Evolutionary conservation across 2,888 invertebrate species (phyloP).

Genomic region (Drosophila monieri): DNA sequence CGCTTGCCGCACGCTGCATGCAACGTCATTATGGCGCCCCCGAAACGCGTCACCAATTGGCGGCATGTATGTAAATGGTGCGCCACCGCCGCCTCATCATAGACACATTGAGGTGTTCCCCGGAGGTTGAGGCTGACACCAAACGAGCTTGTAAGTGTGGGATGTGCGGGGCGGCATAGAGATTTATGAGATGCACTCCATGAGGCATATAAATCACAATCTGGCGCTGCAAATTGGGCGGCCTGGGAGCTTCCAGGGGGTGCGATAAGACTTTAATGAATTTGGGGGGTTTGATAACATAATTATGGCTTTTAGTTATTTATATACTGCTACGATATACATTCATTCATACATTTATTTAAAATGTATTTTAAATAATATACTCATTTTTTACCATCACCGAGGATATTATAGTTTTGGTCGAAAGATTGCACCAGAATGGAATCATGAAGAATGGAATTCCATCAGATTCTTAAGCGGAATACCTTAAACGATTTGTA

Average conservation of each 20-base stretch:
- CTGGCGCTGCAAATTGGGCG: slow-evolving; percentile 23
- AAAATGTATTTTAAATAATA: too few species aligned
- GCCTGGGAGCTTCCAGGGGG: background rate
- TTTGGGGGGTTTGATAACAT: slow-evolving; percentile 6
- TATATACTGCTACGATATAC: background rate
- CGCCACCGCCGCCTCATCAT: slow-evolving; percentile 22
- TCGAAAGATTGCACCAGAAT: too few species aligned
- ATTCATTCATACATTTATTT: background rate
- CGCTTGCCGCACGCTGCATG: slow-evolving; percentile 26
- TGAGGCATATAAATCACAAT: slow-evolving; percentile 44
- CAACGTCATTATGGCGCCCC: slow-evolving; percentile 41
- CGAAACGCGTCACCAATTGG: slow-evolving; percentile 26
- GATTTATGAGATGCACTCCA: slow-evolving; percentile 42
- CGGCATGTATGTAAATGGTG: slow-evolving; percentile 41
- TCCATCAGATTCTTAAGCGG: too few species aligned
- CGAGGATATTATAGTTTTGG: too few species aligned
- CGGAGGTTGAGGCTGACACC: slow-evolving; percentile 30
- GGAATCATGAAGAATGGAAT: too few species aligned
- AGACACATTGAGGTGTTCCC: slow-evolving; percentile 41
- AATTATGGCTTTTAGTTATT: background rate
- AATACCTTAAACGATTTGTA: too few species aligned
- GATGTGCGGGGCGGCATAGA: slow-evolving; percentile 3
- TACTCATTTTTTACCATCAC: too few species aligned
- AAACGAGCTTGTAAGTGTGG: slow-evolving; percentile 43
- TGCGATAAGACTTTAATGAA: slow-evolving; percentile 34